Evolutionary conservation across 1,140 invertebrate genomes (phyloP).

Genomic region (Drosophila punjabiensis): DNA sequence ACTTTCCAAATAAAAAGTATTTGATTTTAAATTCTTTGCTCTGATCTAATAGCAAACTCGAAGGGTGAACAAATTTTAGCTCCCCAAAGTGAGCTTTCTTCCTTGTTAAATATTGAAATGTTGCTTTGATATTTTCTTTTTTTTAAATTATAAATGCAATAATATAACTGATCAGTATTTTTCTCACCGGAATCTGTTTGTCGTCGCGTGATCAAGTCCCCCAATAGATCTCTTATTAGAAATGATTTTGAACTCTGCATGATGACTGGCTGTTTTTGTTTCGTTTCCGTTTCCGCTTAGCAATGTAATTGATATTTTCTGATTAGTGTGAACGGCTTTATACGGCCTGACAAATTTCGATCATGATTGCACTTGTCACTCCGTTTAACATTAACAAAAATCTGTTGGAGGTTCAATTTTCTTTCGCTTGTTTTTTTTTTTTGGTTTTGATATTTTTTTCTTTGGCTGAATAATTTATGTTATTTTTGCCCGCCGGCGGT

Average conservation of each 20-base stretch:
- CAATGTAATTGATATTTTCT: neutral
- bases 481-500: slow-evolving; percentile 7
- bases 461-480: neutral
- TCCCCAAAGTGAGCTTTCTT: too few species aligned
- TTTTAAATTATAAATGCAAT: neutral
- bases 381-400: slow-evolving; percentile 26
- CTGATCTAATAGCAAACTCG: too few species aligned
- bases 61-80: neutral
- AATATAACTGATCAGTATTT: neutral
- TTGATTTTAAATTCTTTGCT: too few species aligned
- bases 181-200: slow-evolving; percentile 83
- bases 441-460: neutral
- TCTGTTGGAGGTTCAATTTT: neutral
- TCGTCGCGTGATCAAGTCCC: slow-evolving; percentile 89
- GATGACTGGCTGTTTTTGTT: slow-evolving; percentile 85
- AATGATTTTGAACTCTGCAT: slow-evolving; percentile 92
- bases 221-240: slow-evolving; percentile 91
- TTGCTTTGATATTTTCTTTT: neutral
- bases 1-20: too few species aligned
- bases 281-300: neutral
- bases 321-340: neutral
- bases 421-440: neutral
- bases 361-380: slow-evolving; percentile 17
- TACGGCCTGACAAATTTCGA: neutral
- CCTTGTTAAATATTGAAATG: too few species aligned